phyloP scores from a whole-genome alignment of 2,797 vertebrate species.

The Sarcoramphus papa region DNA sequence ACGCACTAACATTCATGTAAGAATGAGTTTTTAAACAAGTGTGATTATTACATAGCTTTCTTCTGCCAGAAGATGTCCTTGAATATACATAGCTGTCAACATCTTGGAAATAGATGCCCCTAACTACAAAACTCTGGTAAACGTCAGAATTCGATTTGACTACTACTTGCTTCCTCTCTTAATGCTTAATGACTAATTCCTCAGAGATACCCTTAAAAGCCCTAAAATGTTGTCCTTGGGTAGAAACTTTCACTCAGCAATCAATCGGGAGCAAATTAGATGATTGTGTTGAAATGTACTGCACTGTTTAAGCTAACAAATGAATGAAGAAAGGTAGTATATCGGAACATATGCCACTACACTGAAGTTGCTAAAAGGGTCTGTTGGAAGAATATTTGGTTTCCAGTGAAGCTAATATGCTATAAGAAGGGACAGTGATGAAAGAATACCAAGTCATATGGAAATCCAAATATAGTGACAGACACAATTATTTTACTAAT shows the following conservation, averaged over 20 bases:
- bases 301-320: conserved; percentile 70
- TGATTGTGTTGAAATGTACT: conserved; percentile 63
- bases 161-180: conserved; percentile 67
- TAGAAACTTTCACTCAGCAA: conserved; percentile 72
- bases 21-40: neutral
- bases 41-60: neutral
- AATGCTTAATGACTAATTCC: conserved; percentile 70
- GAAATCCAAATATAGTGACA: conserved; percentile 81
- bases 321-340: conserved; percentile 66
- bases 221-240: conserved; percentile 66
- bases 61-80: conserved; percentile 24
- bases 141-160: conserved; percentile 67
- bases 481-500: conserved; percentile 84
- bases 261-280: conserved; percentile 71
- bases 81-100: conserved; percentile 58
- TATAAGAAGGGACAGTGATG: conserved; percentile 72
- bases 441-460: conserved; percentile 72
- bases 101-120: conserved; percentile 64
- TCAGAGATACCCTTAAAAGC: conserved; percentile 70
- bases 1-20: neutral
- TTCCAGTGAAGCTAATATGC: conserved; percentile 65
- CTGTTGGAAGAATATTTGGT: conserved; percentile 67
- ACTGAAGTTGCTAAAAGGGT: conserved; percentile 63
- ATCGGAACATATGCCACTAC: conserved; percentile 59
- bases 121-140: conserved; percentile 65